A percentile compares a stretch with the other conserved stretches of the same genome.
Conservation (phyloP, 37 sponge, comb jelly and placozoan genomes). For the Spongia lamella region DNA sequence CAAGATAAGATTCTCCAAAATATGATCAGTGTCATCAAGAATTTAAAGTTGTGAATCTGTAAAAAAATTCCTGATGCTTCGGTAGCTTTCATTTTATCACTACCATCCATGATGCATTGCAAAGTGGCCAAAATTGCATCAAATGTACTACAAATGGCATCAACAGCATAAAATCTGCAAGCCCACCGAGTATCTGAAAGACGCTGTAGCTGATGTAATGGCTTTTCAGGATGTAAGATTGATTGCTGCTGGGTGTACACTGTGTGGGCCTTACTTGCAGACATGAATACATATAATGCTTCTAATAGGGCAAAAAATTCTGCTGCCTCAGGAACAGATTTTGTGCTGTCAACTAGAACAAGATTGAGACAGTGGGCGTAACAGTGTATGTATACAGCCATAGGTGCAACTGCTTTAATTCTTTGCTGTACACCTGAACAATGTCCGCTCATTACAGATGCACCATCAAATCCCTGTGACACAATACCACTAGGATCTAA, state of each 20-base stretch:
- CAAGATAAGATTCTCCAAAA: conserved; percentile 41
- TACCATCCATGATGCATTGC: conserved; percentile 53
- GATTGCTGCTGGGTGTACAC: conserved; percentile 53
- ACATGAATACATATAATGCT: conserved; percentile 54
- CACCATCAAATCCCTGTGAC: conserved; percentile 70
- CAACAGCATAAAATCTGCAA: conserved; percentile 61
- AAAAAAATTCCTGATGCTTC: conserved; percentile 59
- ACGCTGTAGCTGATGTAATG: conserved; percentile 46
- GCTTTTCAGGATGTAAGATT: conserved; percentile 47
- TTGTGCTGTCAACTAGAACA: conserved; percentile 62
- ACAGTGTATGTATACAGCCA: conserved; percentile 64
- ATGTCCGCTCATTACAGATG: conserved; percentile 72
- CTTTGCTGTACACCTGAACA: conserved; percentile 58
- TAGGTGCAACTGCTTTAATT: conserved; percentile 53
- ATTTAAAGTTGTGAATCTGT: conserved; percentile 54
- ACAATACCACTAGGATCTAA: conserved; percentile 42
- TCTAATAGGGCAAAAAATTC: conserved; percentile 56
- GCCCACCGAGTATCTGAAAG: conserved; percentile 78
- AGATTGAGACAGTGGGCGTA: conserved; percentile 65
- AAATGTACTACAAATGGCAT: conserved; percentile 50
- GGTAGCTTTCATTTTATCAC: conserved; percentile 49
- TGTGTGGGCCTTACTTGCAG: conserved; percentile 42
- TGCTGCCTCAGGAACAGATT: conserved; percentile 45
- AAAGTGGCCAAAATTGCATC: conserved; percentile 60
- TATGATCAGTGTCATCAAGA: conserved; percentile 34